These are phyloP conservation scores for Microcebus ravelobensis DNA, from an alignment of 2,113 vertebrate genomes.

Conservation along the genomic window DNA sequence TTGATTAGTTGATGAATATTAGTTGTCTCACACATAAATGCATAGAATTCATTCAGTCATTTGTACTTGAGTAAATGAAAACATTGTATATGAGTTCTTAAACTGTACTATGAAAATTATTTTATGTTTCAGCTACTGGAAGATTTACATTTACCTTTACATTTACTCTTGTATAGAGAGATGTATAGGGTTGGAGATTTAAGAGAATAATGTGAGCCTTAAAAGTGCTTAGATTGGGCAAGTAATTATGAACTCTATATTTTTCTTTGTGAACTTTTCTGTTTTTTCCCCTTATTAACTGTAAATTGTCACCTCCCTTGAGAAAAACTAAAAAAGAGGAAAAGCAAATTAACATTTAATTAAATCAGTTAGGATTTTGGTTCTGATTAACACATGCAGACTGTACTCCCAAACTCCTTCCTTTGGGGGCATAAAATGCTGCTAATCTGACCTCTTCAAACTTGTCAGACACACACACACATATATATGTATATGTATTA, in stretches of 20 bases:
- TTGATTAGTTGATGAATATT: slow-evolving; percentile 44
- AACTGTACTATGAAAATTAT: slow-evolving; percentile 55
- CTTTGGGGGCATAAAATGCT: not conserved
- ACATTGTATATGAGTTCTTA: slow-evolving; percentile 30
- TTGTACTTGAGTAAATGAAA: slow-evolving; percentile 55
- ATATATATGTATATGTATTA: too few species aligned
- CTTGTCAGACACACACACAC: too few species aligned
- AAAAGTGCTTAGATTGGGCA: slow-evolving; percentile 47
- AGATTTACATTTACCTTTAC: slow-evolving; percentile 21
- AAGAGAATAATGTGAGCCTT: slow-evolving; percentile 36
- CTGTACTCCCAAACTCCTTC: not conserved
- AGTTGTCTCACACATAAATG: slow-evolving; percentile 53
- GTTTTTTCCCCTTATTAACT: not conserved
- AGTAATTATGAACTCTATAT: slow-evolving; percentile 14
- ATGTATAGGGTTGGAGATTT: slow-evolving; percentile 8
- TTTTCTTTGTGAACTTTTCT: not conserved
- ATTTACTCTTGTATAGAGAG: slow-evolving; percentile 22
- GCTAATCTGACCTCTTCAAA: not conserved
- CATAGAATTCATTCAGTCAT: slow-evolving; percentile 46
- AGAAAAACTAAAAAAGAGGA: too few species aligned
- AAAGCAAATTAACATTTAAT: not conserved
- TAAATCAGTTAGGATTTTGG: not conserved
- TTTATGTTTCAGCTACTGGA: slow-evolving; percentile 32
- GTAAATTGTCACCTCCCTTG: not conserved
- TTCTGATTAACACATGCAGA: not conserved